Evolutionary conservation across 64 coral and sea anemone genomes (phyloP).

Genomic region (Trachythela sp.): DNA sequence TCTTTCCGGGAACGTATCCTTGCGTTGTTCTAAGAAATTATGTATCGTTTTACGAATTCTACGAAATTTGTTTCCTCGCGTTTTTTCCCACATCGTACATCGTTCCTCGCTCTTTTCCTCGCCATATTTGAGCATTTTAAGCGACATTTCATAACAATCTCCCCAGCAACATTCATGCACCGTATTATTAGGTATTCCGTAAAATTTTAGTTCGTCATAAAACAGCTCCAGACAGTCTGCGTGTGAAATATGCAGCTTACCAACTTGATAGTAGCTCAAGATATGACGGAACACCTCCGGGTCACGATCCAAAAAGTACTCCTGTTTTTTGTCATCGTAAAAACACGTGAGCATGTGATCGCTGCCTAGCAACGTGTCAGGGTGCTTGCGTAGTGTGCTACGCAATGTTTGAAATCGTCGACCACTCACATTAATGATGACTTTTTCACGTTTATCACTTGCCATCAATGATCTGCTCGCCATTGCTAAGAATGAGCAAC

Average conservation of each 20-base stretch:
- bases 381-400: conserved; percentile 64
- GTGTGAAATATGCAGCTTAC: conserved; percentile 80
- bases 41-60: conserved; percentile 59
- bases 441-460: neutral
- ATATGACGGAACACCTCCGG: conserved; percentile 87
- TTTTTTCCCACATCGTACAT: neutral
- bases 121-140: conserved; percentile 43
- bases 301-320: conserved; percentile 93
- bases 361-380: conserved; percentile 74
- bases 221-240: conserved; percentile 86
- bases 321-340: conserved; percentile 64
- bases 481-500: neutral
- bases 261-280: conserved; percentile 80
- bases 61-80: neutral
- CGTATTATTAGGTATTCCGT: conserved; percentile 76
- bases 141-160: conserved; percentile 55
- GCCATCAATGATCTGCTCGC: neutral
- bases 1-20: conserved; percentile 47
- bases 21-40: conserved; percentile 73
- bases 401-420: conserved; percentile 79
- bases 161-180: conserved; percentile 89
- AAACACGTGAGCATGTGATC: conserved; percentile 57
- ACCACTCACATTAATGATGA: conserved; percentile 79
- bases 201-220: conserved; percentile 97
- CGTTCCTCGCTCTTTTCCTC: neutral